phyloP scores from a whole-genome alignment of 2,888 invertebrate species.

The Oasisia sp. region DNA sequence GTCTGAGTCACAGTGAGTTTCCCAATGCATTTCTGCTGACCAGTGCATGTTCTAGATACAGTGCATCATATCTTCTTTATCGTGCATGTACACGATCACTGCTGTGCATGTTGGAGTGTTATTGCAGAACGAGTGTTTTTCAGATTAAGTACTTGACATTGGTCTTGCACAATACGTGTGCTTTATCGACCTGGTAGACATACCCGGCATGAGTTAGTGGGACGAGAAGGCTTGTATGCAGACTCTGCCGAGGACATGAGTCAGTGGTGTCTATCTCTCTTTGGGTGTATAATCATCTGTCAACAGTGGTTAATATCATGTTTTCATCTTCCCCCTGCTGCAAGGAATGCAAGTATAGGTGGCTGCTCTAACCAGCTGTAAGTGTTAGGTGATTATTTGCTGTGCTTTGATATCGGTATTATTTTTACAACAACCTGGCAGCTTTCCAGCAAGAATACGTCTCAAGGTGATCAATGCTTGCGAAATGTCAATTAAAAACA shows the following conservation, averaged over 20 bases:
- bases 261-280: neutral
- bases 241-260: neutral
- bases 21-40: neutral
- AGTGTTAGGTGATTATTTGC: conserved; percentile 3
- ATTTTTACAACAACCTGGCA: neutral
- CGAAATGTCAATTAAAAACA: too few species aligned
- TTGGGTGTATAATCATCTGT: neutral
- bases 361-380: neutral
- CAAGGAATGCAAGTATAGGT: neutral
- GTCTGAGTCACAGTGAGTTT: neutral
- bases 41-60: neutral
- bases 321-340: neutral
- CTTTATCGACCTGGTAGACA: neutral
- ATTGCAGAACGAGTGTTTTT: neutral
- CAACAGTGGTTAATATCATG: neutral
- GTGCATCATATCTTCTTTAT: neutral
- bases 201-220: neutral
- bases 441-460: neutral
- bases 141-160: conserved; percentile 3
- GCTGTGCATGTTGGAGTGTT: neutral
- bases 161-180: conserved; percentile 13
- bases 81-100: neutral
- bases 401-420: neutral
- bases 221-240: neutral
- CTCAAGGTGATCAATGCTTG: neutral